Base-by-base conservation (phyloP, 2,888 invertebrate genomes). In the Bimastos eiseni region DNA sequence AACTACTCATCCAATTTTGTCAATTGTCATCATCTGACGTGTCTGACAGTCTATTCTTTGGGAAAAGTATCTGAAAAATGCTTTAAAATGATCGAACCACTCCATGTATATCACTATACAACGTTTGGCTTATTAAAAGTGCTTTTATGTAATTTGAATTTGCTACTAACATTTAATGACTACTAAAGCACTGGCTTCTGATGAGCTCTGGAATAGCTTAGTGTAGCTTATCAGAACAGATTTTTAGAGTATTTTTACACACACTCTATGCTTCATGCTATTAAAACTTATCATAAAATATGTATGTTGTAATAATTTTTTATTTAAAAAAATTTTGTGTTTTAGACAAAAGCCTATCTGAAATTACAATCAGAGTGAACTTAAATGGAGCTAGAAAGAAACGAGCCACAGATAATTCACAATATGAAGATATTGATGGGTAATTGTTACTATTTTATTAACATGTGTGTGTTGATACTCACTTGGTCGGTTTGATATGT, bases 341-440 rank as follows among this genome's bases (percentile, higher is more conserved):
- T 86, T 36, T 33, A 86, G 86, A 34, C 86, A 33, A n/a, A 24
- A 37, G 37, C 34, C 34, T 30, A 17, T 86, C 86, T 34, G 34
- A 36, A 37, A 34, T 86, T 86, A 37, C 34, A 36, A 86, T 86
- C 37, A 34, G 86, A 37, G 86, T 86, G 6, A 86, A 86, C 86
- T 37, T 6, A 86, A 86, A 8, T 86, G 86, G 36, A 36, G 86
- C 4, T 11, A 34, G 86, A 24, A 36, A 36, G 24, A 86, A 36
- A 86, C 34, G 86, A 86, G 17, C 36, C 15, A 37, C 86, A 86
- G 86, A 86, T 70, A 70, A 70, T n/a, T 70, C 70, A n/a, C n/a
- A 70, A 15, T 70, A n/a, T 36, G 36, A 86, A 86, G 86, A 86
- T 36, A 24, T 33, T 36, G 36, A 86, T 86, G 86, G 86, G 86